These are phyloP conservation scores for Oenanthe melanoleuca DNA, from an alignment of 2,113 vertebrate genomes.

Conservation along the genomic window DNA sequence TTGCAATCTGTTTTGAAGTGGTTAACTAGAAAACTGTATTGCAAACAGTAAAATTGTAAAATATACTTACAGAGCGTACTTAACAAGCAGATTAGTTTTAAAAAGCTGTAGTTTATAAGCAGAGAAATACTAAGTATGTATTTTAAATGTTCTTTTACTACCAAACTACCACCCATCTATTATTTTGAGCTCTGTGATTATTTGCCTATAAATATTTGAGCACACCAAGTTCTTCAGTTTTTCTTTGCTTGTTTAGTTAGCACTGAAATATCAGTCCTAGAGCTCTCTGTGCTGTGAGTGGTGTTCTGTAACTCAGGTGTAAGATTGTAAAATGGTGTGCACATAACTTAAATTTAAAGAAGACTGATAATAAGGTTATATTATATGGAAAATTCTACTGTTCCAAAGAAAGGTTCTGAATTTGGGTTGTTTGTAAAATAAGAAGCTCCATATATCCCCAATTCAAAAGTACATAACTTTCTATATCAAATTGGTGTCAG, in stretches of 20 bases:
- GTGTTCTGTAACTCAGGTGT: background rate
- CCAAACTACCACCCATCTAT: background rate
- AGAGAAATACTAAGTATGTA: background rate
- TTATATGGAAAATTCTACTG: background rate
- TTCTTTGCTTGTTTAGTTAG: background rate
- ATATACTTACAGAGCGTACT: background rate
- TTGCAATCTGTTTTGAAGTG: background rate
- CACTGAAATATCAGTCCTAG: background rate
- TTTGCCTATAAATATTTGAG: background rate
- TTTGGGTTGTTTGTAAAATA: background rate
- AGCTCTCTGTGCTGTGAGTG: background rate
- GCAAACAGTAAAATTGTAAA: conserved; percentile 1
- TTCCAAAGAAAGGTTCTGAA: background rate
- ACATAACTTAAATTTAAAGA: background rate
- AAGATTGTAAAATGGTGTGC: background rate
- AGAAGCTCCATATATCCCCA: background rate
- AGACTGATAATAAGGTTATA: background rate
- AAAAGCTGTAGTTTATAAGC: background rate
- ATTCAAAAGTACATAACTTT: background rate
- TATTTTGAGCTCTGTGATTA: background rate
- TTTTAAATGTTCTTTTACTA: background rate
- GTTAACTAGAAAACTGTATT: background rate
- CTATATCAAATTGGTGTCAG: background rate
- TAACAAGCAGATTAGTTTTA: background rate
- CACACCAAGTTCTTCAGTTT: background rate